Evolutionary conservation across 2,113 vertebrate genomes (phyloP).

Genomic region (Pterophyllum scalare): DNA sequence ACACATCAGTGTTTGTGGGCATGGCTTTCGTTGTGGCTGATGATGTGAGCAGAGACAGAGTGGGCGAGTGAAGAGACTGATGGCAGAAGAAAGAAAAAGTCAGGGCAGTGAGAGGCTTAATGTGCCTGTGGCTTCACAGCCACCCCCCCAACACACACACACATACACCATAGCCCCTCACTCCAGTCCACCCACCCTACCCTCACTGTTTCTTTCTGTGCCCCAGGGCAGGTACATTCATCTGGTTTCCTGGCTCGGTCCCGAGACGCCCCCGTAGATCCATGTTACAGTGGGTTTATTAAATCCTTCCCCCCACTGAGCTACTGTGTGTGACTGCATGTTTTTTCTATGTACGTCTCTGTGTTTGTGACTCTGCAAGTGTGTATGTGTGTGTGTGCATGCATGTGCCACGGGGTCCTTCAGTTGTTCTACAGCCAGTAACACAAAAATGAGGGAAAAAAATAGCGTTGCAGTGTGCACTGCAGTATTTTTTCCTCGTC

Average conservation of each 20-base stretch:
- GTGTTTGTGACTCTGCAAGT: conserved; percentile 7
- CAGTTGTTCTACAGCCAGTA: conserved; percentile 52
- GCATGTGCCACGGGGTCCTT: conserved; percentile 52
- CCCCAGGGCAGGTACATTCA: conserved; percentile 73
- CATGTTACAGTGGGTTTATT: conserved; percentile 76
- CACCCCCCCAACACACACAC: not conserved
- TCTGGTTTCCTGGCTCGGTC: conserved; percentile 75
- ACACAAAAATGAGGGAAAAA: conserved; percentile 41
- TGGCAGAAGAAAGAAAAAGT: conserved; percentile 56
- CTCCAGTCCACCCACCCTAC: conserved; percentile 7
- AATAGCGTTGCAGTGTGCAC: conserved; percentile 11
- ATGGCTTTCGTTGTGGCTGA: conserved; percentile 53
- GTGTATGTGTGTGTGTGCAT: not conserved
- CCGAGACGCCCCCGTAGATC: conserved; percentile 73
- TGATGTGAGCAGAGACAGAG: conserved; percentile 61
- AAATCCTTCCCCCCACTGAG: conserved; percentile 71
- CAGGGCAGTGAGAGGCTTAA: conserved; percentile 63
- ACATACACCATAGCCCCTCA: not conserved
- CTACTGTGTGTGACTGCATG: conserved; percentile 62
- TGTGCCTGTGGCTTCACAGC: conserved; percentile 65
- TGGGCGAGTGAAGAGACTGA: conserved; percentile 60
- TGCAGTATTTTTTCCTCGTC: conserved; percentile 22
- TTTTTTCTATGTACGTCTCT: conserved; percentile 13
- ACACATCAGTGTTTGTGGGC: conserved; percentile 68
- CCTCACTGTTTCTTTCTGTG: conserved; percentile 37